These are phyloP conservation scores for Drosophila melanocephala DNA, from an alignment of 2,888 invertebrate genomes.

Conservation along the genomic window DNA sequence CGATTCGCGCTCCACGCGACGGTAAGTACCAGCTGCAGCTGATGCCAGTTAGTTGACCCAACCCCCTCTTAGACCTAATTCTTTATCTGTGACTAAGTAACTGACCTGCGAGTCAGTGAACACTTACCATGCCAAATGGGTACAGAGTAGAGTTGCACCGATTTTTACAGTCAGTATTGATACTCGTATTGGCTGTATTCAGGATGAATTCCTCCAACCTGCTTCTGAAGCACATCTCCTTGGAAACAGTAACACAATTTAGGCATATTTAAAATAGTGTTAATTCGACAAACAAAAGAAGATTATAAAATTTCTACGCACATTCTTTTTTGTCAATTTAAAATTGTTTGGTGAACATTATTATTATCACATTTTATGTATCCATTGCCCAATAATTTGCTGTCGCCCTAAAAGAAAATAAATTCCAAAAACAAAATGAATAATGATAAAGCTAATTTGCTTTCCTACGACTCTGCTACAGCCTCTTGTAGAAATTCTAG, in stretches of 20 bases:
- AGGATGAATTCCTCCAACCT: background rate
- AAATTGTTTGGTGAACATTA: too few species aligned
- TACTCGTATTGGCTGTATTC: background rate
- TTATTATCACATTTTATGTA: background rate
- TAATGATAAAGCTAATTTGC: background rate
- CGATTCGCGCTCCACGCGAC: constrained; percentile 92
- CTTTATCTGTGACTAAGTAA: background rate
- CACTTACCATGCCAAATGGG: background rate
- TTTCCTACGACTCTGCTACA: background rate
- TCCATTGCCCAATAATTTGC: background rate
- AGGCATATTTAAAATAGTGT: background rate
- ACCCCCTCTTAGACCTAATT: background rate
- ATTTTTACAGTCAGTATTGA: background rate
- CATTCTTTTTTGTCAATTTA: too few species aligned
- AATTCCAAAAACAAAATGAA: background rate
- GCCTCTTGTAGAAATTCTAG: too few species aligned
- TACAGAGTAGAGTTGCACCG: background rate
- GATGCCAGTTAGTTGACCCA: background rate
- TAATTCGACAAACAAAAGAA: background rate
- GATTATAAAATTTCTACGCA: too few species aligned
- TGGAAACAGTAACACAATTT: background rate
- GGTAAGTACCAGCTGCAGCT: constrained; percentile 85
- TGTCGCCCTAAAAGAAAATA: background rate
- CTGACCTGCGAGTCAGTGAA: background rate
- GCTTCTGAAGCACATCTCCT: background rate